Evolutionary conservation across 2,113 vertebrate species (phyloP), one percentile per base, ranked within the genome.

Genomic region (Toxostoma redivivum): DNA sequence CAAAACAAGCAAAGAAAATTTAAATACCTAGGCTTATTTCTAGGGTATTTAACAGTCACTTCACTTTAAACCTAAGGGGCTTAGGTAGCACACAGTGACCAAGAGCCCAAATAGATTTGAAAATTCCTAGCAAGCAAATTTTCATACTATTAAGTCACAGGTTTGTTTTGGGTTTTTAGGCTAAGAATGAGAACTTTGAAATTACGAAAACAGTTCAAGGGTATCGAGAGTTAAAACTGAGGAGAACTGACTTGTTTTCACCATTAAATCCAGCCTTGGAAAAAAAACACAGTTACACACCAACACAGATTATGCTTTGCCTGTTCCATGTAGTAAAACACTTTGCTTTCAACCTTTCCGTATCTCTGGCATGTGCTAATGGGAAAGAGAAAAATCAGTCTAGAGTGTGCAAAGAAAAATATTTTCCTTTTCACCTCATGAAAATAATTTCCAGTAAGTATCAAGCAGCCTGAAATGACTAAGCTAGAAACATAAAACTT

Each of bases 401-500:
- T 38, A 21, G 12, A 61, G 35, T 7, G 6, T 5, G 33, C 54
- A 38, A 89, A 56, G 48, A 79, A 77, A 86, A 88, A 74, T 64
- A 90, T 82, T 90, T 88, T 86, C 47, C 35, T 91, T 91, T 84
- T 81, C 73, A 81, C 48, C 24, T 60, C 53, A 5, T 44, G 37
- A 90, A 95, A 91, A 70, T 74, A 27, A 81, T 84, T 84, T 91
- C 69, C 76, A 72, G n/a, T 47, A 80, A 51, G n/a, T 13, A 90
- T 48, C 8, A 7, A 62, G 44, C 56, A 81, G n/a, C n/a, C 74
- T 80, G 31, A 53, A 72, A 50, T 82, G n/a, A 79, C 61, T 47
- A 58, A 72, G 11, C 21, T 48, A 48, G 18, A 51, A 90, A 74
- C 13, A 15, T 6, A 50, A 42, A 87, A 58, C 17, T 81, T 27